Evolutionary conservation across 2,888 invertebrate species (phyloP).

Genomic region (Sylvicola fuscatus): DNA sequence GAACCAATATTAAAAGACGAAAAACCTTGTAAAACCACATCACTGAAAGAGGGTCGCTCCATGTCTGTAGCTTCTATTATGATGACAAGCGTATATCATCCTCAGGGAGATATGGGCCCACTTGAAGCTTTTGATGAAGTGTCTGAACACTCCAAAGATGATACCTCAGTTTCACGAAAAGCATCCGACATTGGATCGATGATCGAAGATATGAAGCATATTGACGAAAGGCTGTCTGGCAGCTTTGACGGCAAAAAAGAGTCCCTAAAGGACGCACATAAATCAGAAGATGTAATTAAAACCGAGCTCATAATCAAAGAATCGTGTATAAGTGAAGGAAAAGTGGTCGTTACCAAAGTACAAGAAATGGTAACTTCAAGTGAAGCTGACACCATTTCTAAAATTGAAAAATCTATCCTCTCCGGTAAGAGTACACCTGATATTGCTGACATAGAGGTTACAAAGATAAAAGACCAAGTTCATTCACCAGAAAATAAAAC

Average conservation of each 20-base stretch:
- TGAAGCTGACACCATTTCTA: neutral
- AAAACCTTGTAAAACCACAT: neutral
- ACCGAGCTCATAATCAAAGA: neutral
- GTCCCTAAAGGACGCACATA: neutral
- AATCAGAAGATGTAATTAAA: conserved; percentile 2
- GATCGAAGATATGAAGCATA: conserved; percentile 4
- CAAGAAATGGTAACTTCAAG: too few species aligned
- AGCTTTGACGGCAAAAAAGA: neutral
- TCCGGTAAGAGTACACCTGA: conserved; percentile 6
- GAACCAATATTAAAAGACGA: neutral
- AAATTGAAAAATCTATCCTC: neutral
- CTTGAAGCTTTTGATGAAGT: conserved; percentile 12
- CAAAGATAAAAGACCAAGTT: neutral
- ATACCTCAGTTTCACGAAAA: conserved; percentile 1
- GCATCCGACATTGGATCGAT: conserved; percentile 1
- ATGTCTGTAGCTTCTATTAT: conserved; percentile 25
- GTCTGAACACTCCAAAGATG: conserved; percentile 5
- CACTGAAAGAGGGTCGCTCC: conserved; percentile 22
- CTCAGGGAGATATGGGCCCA: conserved; percentile 13
- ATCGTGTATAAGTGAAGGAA: too few species aligned
- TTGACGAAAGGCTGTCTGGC: conserved; percentile 1
- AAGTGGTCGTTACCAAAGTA: too few species aligned
- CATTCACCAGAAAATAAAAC: conserved; percentile 23
- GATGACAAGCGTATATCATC: conserved; percentile 25
- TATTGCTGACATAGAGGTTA: conserved; percentile 1